Percentiles rank a stretch among this genome's conserved stretches.
Conservation (phyloP, 2,797 vertebrate species). For the Neosalanx taihuensis region DNA sequence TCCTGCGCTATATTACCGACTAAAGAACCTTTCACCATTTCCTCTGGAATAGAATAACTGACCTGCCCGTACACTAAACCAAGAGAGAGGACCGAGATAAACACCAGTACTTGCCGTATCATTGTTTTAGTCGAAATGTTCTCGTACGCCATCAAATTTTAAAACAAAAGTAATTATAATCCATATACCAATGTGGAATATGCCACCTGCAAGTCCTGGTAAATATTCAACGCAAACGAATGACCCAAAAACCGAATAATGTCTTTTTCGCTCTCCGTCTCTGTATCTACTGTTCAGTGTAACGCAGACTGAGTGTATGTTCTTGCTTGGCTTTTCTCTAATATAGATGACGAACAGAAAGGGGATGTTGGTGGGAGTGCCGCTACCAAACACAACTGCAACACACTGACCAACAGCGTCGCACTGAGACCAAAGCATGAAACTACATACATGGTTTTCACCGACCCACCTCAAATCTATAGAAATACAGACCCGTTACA, state of each 20-base stretch:
- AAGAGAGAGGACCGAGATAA: constrained; percentile 63
- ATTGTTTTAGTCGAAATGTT: constrained; percentile 53
- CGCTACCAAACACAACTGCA: background rate
- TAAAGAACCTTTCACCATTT: constrained; percentile 71
- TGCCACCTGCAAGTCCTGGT: no score
- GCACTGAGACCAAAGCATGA: constrained; percentile 38
- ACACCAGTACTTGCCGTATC: constrained; percentile 71
- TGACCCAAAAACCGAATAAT: background rate
- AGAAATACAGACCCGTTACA: constrained; percentile 43
- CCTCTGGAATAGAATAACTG: constrained; percentile 83
- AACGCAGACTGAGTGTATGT: background rate
- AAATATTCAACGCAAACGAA: background rate
- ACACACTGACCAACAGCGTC: constrained; percentile 53
- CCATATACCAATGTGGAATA: background rate
- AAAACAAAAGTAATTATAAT: background rate
- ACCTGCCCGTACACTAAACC: constrained; percentile 65
- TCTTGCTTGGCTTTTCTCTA: constrained; percentile 5
- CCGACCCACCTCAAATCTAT: background rate
- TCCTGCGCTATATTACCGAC: constrained; percentile 56
- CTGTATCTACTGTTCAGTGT: background rate
- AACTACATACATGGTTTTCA: constrained; percentile 4
- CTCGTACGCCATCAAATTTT: background rate
- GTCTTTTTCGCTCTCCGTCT: background rate
- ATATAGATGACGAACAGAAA: background rate
- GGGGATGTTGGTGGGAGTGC: constrained; percentile 28